phyloP scores from a whole-genome alignment of 1,140 invertebrate genomes.

The Zophobas morio region DNA sequence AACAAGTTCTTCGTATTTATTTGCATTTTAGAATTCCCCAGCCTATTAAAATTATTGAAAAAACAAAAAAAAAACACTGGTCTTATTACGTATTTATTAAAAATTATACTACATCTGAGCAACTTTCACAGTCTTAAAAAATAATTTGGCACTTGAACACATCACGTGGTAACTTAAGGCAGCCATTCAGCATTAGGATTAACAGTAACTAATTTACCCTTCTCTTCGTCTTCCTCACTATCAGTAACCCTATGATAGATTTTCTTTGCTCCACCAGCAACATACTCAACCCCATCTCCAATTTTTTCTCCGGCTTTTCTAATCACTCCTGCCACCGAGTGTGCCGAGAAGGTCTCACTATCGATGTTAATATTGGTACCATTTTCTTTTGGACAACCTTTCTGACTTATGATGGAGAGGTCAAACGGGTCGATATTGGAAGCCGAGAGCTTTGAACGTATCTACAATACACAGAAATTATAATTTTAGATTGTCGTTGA shows the following conservation, averaged over 20 bases:
- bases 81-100: too few species aligned
- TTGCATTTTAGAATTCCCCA: too few species aligned
- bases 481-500: neutral
- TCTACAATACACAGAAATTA: conserved; percentile 63
- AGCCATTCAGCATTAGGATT: conserved; percentile 66
- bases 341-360: conserved; percentile 80
- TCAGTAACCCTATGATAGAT: conserved; percentile 71
- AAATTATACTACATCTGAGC: too few species aligned
- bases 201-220: conserved; percentile 48
- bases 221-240: conserved; percentile 50
- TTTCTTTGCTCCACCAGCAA: conserved; percentile 71
- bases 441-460: conserved; percentile 73
- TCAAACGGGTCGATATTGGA: conserved; percentile 82
- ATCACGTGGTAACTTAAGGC: conserved; percentile 55
- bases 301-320: conserved; percentile 81
- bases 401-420: conserved; percentile 81
- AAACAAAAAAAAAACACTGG: too few species aligned
- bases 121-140: conserved; percentile 2
- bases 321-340: conserved; percentile 79
- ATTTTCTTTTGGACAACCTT: conserved; percentile 73
- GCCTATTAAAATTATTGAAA: too few species aligned
- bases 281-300: conserved; percentile 75
- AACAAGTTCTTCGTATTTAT: too few species aligned
- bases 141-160: conserved; percentile 6
- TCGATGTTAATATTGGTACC: conserved; percentile 80